Base-by-base conservation (phyloP, 2,888 invertebrate genomes). In the Tipula lateralis region DNA sequence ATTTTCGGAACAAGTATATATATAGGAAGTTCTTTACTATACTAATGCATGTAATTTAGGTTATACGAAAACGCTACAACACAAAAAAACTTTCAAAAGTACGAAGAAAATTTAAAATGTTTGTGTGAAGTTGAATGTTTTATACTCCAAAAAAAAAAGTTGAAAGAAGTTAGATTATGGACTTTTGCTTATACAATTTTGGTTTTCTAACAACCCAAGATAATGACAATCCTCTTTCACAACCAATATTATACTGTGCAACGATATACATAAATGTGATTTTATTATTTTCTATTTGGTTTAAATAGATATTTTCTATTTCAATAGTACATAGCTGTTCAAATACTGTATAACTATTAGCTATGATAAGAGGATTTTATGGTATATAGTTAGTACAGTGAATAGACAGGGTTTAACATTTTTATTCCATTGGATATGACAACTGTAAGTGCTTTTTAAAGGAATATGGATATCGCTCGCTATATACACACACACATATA, bases 171-270 rank as follows among this genome's bases (percentile, higher is more conserved):
- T 66, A 66, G 66, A 66, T 66, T 66, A 66, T 66, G 24, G 66
- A 66, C 66, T 66, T 66, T 66, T 66, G 7, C 24, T 66, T 66
- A 24, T 24, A 24, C 9, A 19, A 66, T 66, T 19, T 66, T 66
- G 66, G 66, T 66, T 66, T 66, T 66, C 66, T 66, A 66, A 66
- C 66, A 24, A 66, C 24, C 66, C 24, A 66, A 66, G 66, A 66
- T 66, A 66, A 66, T 24, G 66, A 66, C 66, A 66, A 66, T 66
- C 9, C 19, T 66, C 66, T 66, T 66, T 66, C 66, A 66, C 66
- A 66, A 66, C 66, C n/a, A 66, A 66, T 66, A 12, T 66, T 24
- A 9, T 66, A 66, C 24, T 24, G 7, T 66, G 66, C 66, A 66
- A 66, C 24, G 66, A 12, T 66, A 66, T n/a, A n/a, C n/a, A n/a